Evolutionary conservation across 2,888 invertebrate species (phyloP).

Genomic region (Desoria tigrina): DNA sequence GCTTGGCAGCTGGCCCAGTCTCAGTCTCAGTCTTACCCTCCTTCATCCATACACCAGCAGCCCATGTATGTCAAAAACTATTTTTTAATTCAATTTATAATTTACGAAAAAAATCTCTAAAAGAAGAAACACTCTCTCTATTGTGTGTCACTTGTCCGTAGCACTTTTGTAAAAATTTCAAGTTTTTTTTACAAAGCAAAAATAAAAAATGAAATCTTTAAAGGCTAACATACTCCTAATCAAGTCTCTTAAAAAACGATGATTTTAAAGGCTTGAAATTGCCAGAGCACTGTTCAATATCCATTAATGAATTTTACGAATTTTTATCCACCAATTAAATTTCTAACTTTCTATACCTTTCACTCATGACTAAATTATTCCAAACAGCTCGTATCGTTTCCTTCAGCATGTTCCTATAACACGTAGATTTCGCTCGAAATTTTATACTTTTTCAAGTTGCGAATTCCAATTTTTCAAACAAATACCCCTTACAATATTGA

Average conservation of each 20-base stretch:
- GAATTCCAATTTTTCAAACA: too few relatives aligned
- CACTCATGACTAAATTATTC: too few relatives aligned
- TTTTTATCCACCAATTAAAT: slow-evolving; percentile 10
- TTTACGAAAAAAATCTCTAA: neutral
- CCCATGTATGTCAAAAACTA: slow-evolving; percentile 52
- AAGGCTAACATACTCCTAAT: too few relatives aligned
- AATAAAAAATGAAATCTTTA: slow-evolving; percentile 5
- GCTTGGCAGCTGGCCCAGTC: slow-evolving; percentile 54
- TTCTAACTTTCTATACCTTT: neutral
- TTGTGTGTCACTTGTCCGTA: too few relatives aligned
- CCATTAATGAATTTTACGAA: slow-evolving; percentile 1
- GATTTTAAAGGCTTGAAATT: slow-evolving; percentile 17
- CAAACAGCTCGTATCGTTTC: too few relatives aligned
- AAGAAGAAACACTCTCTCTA: too few relatives aligned
- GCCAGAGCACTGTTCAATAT: slow-evolving; percentile 53
- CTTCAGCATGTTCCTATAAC: too few relatives aligned
- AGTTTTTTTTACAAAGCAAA: slow-evolving; percentile 12
- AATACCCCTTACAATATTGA: too few relatives aligned
- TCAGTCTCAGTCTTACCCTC: slow-evolving; percentile 53
- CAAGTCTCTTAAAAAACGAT: too few relatives aligned
- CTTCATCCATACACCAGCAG: slow-evolving; percentile 53
- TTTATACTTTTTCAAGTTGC: too few relatives aligned
- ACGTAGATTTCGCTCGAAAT: too few relatives aligned
- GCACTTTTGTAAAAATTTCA: too few relatives aligned
- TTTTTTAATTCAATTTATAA: slow-evolving; percentile 20